Conservation (phyloP, 2,113 vertebrate genomes). For the Phylloscopus trochiloides region DNA sequence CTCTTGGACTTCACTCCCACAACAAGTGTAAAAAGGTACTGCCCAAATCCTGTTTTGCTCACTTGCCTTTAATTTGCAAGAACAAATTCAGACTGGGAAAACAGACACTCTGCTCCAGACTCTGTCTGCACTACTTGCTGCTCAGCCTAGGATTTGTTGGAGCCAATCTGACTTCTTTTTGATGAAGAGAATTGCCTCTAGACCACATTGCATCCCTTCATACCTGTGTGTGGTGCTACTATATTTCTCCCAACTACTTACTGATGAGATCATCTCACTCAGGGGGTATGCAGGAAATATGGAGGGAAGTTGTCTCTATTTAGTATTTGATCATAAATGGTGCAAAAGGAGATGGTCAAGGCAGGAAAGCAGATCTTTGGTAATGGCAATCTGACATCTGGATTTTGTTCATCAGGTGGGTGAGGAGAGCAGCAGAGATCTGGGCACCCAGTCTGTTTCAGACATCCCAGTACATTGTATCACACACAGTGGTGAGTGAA, state of each 20-base stretch:
- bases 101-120: neutral
- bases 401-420: neutral
- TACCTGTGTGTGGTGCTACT: neutral
- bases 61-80: neutral
- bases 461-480: neutral
- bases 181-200: neutral
- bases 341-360: neutral
- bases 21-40: neutral
- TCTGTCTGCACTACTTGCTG: neutral
- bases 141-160: neutral
- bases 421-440: neutral
- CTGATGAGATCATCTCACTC: neutral
- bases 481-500: neutral
- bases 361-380: neutral
- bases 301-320: neutral
- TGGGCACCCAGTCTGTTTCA: neutral
- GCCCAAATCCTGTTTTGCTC: neutral
- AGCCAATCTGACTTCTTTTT: neutral
- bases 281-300: neutral
- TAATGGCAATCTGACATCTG: neutral
- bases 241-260: neutral
- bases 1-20: neutral
- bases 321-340: neutral
- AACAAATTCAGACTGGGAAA: neutral
- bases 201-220: neutral